Base-by-base conservation (phyloP, 2,888 invertebrate genomes). In the Malthinus seriepunctatus region DNA sequence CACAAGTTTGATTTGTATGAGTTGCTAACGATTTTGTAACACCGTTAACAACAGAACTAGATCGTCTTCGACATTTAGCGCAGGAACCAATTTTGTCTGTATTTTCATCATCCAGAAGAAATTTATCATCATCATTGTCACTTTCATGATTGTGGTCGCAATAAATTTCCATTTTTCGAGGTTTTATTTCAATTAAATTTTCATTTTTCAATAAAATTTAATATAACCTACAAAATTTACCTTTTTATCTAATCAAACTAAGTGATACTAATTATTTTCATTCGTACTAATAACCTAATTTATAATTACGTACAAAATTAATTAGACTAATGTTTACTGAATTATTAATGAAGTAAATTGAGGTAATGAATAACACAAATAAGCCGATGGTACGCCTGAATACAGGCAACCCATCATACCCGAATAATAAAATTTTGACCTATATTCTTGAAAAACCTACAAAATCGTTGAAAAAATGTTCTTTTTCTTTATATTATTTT, bases 71-170 rank as follows among this genome's bases (percentile, higher is more conserved):
- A 45, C 69, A 69, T 15, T 64, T 66, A 12, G 48, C 35, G 35
- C 67, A 67, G 8, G 47, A 66, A 9, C 56, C 64, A 45, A 60
- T 62, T n/a, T 59, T 62, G 32, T 53, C 59, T 3, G 69, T 65
- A 63, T 75, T 76, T 57, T 76, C 74, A 64, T 79, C 78, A 60
- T 77, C 77, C 33, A 78, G 68, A 7, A 78, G 66, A 32, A 76
- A 71, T 61, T 73, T 72, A 60, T 78, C 76, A 52, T 75, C 74
- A 51, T 71, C 72, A 23, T 58, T 57, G 37, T 67, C 66, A 51
- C 65, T 62, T 35, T 69, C 70, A 45, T 63, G 64, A 51, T 65
- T 64, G 59, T 72, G 70, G 15, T 69, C 67, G 63, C 72, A 71
- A 50, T 63, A 63, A 50, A 56, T 51, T 39, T 64, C 66, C 66